phyloP scores from a whole-genome alignment of 2,113 vertebrate genomes.

The Myiozetetes cayanensis region DNA sequence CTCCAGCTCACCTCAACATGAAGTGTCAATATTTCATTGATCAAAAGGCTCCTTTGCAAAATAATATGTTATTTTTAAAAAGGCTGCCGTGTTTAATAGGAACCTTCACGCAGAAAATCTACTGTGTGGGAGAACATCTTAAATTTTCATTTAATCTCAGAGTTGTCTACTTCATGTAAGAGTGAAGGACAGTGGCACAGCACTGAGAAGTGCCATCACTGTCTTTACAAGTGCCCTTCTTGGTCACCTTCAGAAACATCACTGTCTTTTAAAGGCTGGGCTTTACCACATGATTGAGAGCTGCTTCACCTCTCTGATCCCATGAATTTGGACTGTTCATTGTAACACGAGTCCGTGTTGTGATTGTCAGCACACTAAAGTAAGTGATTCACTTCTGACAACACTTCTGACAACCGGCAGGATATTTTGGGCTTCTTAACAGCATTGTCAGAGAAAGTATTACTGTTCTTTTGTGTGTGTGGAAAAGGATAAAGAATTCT shows the following conservation, averaged over 20 bases:
- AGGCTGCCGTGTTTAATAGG: not conserved
- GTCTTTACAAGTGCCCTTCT: not conserved
- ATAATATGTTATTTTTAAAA: not conserved
- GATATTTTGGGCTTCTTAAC: not conserved
- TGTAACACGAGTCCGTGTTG: not conserved
- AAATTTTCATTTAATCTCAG: not conserved
- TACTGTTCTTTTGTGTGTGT: not conserved
- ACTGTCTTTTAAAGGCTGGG: not conserved
- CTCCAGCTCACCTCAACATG: not conserved
- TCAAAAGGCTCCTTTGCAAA: not conserved
- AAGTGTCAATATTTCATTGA: not conserved
- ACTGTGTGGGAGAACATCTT: not conserved
- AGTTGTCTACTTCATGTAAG: not conserved
- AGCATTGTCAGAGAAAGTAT: not conserved
- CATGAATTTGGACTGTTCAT: not conserved
- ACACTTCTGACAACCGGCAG: not conserved
- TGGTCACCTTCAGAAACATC: not conserved
- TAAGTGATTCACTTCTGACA: not conserved
- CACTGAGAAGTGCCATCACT: not conserved
- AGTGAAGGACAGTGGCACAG: not conserved
- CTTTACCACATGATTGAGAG: not conserved
- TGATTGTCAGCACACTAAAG: not conserved
- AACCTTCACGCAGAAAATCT: not conserved
- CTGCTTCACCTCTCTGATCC: not conserved
- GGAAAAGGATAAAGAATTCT: not conserved